A percentile compares a stretch with the other conserved stretches of the same genome.
Evolutionary conservation across 2,797 vertebrate genomes (phyloP).

Genomic region (Siniperca scherzeri): DNA sequence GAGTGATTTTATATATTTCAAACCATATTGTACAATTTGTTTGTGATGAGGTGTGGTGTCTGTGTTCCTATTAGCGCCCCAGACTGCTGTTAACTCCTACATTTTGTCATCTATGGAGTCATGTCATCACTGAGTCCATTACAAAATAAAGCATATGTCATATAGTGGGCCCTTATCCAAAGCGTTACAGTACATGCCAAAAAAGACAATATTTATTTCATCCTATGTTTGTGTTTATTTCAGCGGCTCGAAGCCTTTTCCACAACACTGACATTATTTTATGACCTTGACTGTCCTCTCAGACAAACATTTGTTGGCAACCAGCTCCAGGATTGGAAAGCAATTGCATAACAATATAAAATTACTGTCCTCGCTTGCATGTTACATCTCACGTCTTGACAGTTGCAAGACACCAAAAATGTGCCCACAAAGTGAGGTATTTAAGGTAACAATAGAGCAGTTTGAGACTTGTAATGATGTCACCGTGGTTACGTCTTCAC

Average conservation of each 20-base stretch:
- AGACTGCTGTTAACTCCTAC: neutral
- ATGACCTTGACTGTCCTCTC: neutral
- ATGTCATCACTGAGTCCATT: conserved; percentile 2
- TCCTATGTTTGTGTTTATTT: conserved; percentile 11
- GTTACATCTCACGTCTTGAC: conserved; percentile 36
- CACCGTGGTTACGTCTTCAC: neutral
- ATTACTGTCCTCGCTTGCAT: conserved; percentile 12
- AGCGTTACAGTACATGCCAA: neutral
- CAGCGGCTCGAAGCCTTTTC: neutral
- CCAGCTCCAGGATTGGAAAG: neutral
- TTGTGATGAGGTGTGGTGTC: neutral
- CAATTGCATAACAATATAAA: conserved; percentile 31
- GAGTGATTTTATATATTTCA: conserved; percentile 2
- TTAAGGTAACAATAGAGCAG: conserved; percentile 36
- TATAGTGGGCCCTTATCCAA: neutral
- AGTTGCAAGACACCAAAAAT: conserved; percentile 23
- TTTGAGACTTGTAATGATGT: conserved; percentile 44
- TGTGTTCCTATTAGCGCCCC: neutral
- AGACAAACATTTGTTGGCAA: conserved; percentile 16
- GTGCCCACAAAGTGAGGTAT: conserved; percentile 24
- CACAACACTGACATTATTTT: conserved; percentile 2
- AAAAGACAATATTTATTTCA: neutral
- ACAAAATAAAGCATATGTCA: neutral
- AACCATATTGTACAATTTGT: neutral
- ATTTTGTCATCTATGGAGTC: neutral